Conservation (phyloP, 2,888 invertebrate genomes). For the Hyposoter didymator region DNA sequence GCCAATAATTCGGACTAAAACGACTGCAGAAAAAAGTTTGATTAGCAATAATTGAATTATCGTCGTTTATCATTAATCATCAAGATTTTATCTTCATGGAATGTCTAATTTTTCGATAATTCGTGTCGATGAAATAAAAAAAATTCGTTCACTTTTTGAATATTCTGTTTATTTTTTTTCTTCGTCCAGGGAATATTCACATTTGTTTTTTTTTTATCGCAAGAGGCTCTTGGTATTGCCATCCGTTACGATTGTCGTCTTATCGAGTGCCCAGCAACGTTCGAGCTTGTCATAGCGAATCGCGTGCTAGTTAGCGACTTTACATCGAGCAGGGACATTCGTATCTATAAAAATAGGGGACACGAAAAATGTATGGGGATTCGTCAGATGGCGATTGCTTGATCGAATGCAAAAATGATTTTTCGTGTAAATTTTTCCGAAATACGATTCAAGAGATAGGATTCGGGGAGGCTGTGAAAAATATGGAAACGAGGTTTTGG, state of each 20-base stretch:
- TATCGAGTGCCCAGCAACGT: conserved; percentile 4
- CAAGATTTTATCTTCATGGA: neutral
- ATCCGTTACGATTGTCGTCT: conserved; percentile 20
- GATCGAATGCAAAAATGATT: neutral
- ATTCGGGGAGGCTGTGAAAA: neutral
- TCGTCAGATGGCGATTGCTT: neutral
- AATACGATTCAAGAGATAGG: neutral
- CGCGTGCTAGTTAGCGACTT: neutral
- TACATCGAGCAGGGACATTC: neutral
- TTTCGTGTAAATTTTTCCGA: neutral
- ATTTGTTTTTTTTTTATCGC: conserved; percentile 1
- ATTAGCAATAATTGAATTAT: neutral
- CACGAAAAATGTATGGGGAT: neutral
- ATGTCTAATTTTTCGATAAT: neutral
- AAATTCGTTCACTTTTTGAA: neutral
- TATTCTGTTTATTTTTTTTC: neutral
- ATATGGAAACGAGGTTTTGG: neutral
- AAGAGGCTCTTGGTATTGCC: neutral
- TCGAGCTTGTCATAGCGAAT: neutral
- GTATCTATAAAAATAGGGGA: neutral
- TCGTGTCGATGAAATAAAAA: neutral
- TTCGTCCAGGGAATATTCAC: neutral
- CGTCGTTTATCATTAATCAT: neutral
- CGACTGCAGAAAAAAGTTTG: neutral
- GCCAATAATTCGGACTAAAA: neutral